Evolutionary conservation across 2,113 vertebrate genomes (phyloP), one percentile per base, ranked within the genome.

Genomic region (Pogonocichla stellata): DNA sequence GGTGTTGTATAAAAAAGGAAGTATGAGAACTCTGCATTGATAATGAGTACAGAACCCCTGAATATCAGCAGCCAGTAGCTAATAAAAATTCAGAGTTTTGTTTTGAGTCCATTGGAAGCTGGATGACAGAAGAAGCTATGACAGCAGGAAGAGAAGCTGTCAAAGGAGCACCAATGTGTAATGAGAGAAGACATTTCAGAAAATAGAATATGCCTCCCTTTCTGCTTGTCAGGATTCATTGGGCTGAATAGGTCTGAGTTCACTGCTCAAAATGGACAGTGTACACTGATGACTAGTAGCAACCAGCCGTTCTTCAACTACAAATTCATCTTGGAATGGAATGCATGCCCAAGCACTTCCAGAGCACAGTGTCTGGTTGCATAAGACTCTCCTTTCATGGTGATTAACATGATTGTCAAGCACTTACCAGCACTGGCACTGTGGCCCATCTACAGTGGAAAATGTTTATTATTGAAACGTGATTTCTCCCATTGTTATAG

Each of bases 151-250:
- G 84, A 80, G 57, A 88, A 91, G 42, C 81, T 97, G 94, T 94
- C 83, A 92, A 92, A 95, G 61, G 25, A 94, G 43, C 50, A 90
- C 67, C 82, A 92, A 75, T 29, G 64, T 88, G 51, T 89, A 91
- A 95, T 92, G 67, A 92, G 78, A 80, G 62, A 83, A 87, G 92
- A 83, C 86, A 73, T 93, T 94, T 95, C 95, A 70, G 90, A 96
- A 95, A 93, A 90, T 87, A 96, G 89, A 95, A 95, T 92, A 95
- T 93, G 95, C 92, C 84, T 97, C 86, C 67, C 86, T 92, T 95
- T 96, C 90, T 96, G 88, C 83, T 92, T 97, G 90, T 96, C 95
- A 96, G 88, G 80, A 88, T 90, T 96, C 79, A 95, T 78, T 51
- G 88, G 81, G 60, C 58, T 90, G 77, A 91, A 85, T 74, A 78